A percentile compares a stretch with the other conserved stretches of the same genome.
Evolutionary conservation across 2,113 vertebrate species (phyloP).

Genomic region (Pipra filicauda): DNA sequence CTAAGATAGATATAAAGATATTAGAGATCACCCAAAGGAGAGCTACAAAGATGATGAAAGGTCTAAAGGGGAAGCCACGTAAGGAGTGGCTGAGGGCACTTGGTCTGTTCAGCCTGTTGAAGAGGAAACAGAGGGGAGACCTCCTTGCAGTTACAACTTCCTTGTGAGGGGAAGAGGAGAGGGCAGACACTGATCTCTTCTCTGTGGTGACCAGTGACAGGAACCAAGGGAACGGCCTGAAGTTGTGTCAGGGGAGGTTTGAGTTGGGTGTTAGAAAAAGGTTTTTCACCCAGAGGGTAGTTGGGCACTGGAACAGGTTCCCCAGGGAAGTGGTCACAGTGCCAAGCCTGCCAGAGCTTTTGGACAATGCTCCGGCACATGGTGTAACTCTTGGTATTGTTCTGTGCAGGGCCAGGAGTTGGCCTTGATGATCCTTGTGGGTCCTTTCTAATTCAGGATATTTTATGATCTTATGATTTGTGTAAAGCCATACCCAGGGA

Average conservation of each 20-base stretch:
- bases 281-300: background rate
- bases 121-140: background rate
- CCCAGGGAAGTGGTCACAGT: background rate
- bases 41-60: background rate
- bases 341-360: background rate
- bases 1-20: rapidly evolving
- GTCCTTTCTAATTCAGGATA: background rate
- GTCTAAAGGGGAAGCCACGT: background rate
- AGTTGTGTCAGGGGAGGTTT: background rate
- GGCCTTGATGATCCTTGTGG: background rate
- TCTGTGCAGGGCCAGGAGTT: background rate
- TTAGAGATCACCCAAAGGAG: background rate
- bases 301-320: background rate
- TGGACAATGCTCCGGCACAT: background rate
- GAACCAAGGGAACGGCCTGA: background rate
- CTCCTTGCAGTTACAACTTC: background rate
- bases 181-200: background rate
- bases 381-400: background rate
- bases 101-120: background rate
- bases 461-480: background rate
- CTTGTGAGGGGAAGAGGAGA: background rate
- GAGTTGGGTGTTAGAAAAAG: background rate
- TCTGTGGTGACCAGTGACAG: background rate
- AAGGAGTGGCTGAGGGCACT: background rate
- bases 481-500: background rate